Evolutionary conservation across 2,113 vertebrate genomes (phyloP).

Genomic region (Eublepharis macularius): DNA sequence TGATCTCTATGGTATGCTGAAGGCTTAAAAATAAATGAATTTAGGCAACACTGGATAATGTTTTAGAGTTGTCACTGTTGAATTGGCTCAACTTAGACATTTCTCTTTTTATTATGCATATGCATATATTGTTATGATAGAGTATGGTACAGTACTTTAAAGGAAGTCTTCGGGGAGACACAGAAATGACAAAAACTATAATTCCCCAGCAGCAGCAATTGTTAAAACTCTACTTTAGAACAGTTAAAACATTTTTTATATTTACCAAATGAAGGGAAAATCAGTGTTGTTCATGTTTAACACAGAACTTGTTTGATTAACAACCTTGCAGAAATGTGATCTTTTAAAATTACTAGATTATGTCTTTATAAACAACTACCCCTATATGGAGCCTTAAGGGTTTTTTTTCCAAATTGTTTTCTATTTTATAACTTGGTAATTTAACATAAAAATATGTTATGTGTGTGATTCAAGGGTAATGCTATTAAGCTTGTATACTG

Average conservation of each 20-base stretch:
- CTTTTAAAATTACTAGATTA: neutral
- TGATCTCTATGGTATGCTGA: constrained; percentile 2
- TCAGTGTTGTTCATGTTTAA: neutral
- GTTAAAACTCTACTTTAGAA: too few species aligned
- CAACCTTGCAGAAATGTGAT: neutral
- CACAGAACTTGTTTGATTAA: neutral
- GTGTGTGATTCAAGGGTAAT: neutral
- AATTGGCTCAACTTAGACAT: neutral
- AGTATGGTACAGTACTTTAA: too few species aligned
- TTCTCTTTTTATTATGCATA: constrained; percentile 21
- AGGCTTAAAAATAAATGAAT: constrained; percentile 7
- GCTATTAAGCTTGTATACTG: neutral
- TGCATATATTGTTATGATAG: constrained; percentile 8
- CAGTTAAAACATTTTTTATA: neutral
- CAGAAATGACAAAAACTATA: too few species aligned
- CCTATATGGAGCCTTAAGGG: neutral
- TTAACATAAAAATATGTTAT: neutral
- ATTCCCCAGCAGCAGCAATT: too few species aligned
- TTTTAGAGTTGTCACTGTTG: constrained; percentile 7
- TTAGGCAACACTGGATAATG: neutral
- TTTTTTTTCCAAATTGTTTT: neutral
- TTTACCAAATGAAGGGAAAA: neutral
- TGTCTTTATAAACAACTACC: neutral
- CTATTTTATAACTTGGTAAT: neutral
- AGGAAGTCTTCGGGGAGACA: too few species aligned